These are phyloP conservation scores for Dynastes hyllus DNA, from an alignment of 2,888 invertebrate genomes.

Conservation along the genomic window DNA sequence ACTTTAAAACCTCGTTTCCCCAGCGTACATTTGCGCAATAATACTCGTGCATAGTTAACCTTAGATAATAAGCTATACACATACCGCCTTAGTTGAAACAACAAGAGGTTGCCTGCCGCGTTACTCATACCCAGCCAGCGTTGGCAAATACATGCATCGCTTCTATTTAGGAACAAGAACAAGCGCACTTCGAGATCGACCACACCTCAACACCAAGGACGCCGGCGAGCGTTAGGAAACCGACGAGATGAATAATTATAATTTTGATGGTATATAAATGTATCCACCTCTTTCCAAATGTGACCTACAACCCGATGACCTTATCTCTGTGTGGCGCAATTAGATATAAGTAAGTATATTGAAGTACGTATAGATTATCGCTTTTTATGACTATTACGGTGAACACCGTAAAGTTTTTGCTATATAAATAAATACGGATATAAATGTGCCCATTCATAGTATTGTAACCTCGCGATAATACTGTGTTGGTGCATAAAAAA, in stretches of 20 bases:
- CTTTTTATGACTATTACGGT: not conserved
- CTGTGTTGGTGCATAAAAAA: no score
- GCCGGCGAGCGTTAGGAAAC: not conserved
- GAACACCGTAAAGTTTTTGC: not conserved
- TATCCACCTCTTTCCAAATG: constrained; percentile 12
- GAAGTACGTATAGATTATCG: not conserved
- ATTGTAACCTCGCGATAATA: no score
- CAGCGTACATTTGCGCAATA: not conserved
- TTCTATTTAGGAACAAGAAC: not conserved
- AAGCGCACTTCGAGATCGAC: constrained; percentile 13
- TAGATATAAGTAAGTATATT: not conserved
- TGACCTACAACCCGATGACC: constrained; percentile 43
- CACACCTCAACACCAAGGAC: constrained; percentile 37
- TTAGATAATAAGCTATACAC: constrained; percentile 2
- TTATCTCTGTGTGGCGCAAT: constrained; percentile 15
- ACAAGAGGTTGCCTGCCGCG: not conserved
- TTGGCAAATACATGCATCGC: not conserved
- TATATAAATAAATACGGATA: not conserved
- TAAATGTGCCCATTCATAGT: not conserved
- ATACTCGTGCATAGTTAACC: no score
- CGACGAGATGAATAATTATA: constrained; percentile 19
- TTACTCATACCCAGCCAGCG: constrained; percentile 20
- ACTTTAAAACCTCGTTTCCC: constrained; percentile 38
- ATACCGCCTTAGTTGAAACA: not conserved
- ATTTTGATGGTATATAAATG: constrained; percentile 37